Percentiles rank a stretch among this genome's conserved stretches.
Evolutionary conservation across 1,140 invertebrate species (phyloP).

Genomic region (Hylaeus volcanicus): DNA sequence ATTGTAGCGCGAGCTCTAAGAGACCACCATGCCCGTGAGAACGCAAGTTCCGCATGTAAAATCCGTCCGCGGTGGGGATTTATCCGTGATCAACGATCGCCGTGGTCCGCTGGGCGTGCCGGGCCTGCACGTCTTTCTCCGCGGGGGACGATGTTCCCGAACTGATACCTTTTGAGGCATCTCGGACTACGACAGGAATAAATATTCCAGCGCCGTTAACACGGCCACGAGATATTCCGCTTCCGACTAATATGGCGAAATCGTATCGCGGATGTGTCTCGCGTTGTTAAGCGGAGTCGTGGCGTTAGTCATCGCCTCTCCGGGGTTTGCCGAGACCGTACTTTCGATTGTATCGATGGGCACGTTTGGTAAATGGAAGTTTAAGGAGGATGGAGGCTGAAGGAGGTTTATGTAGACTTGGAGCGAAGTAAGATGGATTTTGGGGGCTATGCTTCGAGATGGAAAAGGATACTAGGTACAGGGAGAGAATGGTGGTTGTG

Average conservation of each 20-base stretch:
- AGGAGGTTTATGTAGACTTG: no score
- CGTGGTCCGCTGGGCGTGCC: background rate
- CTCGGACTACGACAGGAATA: background rate
- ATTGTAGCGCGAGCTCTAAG: conserved; percentile 63
- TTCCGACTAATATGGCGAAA: background rate
- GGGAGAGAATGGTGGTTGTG: no score
- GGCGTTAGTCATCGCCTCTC: no score
- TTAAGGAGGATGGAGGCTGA: no score
- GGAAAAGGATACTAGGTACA: no score
- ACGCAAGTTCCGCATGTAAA: conserved; percentile 57
- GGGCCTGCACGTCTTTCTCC: background rate
- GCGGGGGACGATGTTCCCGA: background rate
- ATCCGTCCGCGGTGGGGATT: conserved; percentile 32
- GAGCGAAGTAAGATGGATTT: no score
- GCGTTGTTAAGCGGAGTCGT: no score
- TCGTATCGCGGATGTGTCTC: background rate
- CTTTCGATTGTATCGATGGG: no score
- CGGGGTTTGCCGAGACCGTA: no score
- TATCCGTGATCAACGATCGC: conserved; percentile 49
- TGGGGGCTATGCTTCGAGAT: no score
- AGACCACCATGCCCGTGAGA: conserved; percentile 64
- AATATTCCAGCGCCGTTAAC: background rate
- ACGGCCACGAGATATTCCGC: background rate
- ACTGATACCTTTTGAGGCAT: conserved; percentile 5
- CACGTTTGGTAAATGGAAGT: no score